phyloP scores from a whole-genome alignment of 2,113 vertebrate genomes.

The Ibidorhyncha struthersii region DNA sequence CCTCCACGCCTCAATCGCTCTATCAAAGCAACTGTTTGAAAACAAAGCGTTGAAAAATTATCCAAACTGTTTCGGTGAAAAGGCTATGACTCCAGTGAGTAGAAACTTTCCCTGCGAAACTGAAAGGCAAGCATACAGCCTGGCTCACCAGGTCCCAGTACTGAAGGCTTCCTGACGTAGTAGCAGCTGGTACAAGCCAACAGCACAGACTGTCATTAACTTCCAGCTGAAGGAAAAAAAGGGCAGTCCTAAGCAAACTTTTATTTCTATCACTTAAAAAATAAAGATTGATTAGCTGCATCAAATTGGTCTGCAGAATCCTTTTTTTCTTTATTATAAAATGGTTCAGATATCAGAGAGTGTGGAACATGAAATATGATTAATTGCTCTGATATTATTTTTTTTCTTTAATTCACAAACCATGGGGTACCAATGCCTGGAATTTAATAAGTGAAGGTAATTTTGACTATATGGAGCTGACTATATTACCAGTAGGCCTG shows the following conservation, averaged over 20 bases:
- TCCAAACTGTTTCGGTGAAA: fast-evolving
- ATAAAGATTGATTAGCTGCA: constrained; percentile 36
- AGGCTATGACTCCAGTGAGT: background rate
- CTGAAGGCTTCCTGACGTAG: background rate
- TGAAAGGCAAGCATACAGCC: background rate
- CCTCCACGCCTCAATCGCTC: constrained; percentile 86
- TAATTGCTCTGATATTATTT: background rate
- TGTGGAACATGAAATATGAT: constrained; percentile 12
- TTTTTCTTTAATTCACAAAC: background rate
- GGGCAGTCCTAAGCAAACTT: background rate
- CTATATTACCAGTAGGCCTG: background rate
- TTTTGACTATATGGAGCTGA: background rate
- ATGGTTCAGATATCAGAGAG: background rate
- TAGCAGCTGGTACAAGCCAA: background rate
- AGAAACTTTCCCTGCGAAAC: background rate
- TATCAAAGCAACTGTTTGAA: constrained; percentile 82
- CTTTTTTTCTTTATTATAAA: background rate
- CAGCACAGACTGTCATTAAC: background rate
- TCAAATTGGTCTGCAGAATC: background rate
- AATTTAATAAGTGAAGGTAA: constrained; percentile 9
- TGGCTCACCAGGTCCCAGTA: background rate
- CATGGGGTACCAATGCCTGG: background rate
- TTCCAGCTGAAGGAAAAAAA: background rate
- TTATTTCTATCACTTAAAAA: constrained; percentile 2
- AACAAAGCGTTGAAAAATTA: background rate